These are phyloP conservation scores for Lathamus discolor DNA, from an alignment of 2,113 vertebrate species.

Conservation along the genomic window DNA sequence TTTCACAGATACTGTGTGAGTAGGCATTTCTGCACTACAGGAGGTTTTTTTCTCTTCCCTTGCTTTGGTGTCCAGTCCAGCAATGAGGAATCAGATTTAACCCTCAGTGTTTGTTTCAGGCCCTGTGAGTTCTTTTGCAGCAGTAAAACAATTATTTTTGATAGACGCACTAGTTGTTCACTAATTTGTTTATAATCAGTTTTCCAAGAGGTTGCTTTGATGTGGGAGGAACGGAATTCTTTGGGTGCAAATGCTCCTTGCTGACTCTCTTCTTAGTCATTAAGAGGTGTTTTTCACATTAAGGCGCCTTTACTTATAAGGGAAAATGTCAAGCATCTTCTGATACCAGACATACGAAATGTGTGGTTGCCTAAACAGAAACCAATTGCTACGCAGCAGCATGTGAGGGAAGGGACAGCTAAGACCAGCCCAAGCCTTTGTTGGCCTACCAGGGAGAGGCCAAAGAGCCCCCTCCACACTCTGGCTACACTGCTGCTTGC, in stretches of 20 bases:
- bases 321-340: constrained; percentile 14
- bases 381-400: background rate
- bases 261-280: constrained; percentile 44
- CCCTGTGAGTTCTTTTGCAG: background rate
- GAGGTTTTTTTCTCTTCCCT: background rate
- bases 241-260: background rate
- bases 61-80: background rate
- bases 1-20: background rate
- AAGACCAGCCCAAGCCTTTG: background rate
- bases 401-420: background rate
- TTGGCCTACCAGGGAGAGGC: background rate
- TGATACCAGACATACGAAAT: background rate
- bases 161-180: constrained; percentile 10
- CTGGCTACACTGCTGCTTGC: background rate
- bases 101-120: background rate
- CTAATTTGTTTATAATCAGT: constrained; percentile 50
- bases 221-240: constrained; percentile 45
- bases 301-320: constrained; percentile 18
- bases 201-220: constrained; percentile 33
- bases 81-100: background rate
- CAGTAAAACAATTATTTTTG: constrained; percentile 25
- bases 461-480: background rate
- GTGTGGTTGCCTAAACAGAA: background rate
- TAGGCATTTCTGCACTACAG: background rate
- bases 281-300: constrained; percentile 13